Percentiles rank a stretch among this genome's conserved stretches.
Evolutionary conservation across 2,797 vertebrate species (phyloP).

Genomic region (Geotrypetes seraphini): DNA sequence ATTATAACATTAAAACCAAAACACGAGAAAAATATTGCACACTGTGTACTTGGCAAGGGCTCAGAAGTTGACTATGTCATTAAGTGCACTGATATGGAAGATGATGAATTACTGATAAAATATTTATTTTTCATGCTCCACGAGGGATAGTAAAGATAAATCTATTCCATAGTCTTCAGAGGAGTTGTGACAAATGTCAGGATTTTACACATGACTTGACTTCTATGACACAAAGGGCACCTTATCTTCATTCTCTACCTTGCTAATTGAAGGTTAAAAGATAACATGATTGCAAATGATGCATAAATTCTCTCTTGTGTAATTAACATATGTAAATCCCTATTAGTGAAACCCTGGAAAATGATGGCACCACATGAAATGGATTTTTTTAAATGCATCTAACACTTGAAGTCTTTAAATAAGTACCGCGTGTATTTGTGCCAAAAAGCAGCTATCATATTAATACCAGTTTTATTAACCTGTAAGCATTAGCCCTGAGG

Average conservation of each 20-base stretch:
- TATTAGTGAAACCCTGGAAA: fast-evolving
- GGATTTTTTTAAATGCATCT: not conserved
- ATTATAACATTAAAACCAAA: too few relatives aligned
- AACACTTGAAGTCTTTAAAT: not conserved
- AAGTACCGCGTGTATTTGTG: not conserved
- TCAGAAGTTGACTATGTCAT: not conserved
- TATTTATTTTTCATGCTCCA: not conserved
- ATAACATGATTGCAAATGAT: not conserved
- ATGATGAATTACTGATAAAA: not conserved
- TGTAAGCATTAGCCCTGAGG: fast-evolving
- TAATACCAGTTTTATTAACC: fast-evolving
- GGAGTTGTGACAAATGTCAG: not conserved
- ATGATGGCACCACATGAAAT: not conserved
- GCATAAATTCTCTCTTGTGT: fast-evolving
- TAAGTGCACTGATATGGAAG: not conserved
- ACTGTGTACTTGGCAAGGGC: too few relatives aligned
- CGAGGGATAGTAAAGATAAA: not conserved
- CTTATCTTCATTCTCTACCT: not conserved
- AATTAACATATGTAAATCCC: fast-evolving
- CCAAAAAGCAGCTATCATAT: not conserved
- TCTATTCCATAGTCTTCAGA: not conserved
- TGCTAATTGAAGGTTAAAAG: not conserved
- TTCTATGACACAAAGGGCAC: not conserved
- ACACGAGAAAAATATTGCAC: too few relatives aligned
- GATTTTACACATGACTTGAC: not conserved